Conservation (phyloP, 2,113 vertebrate species). For the Zapornia atra region DNA sequence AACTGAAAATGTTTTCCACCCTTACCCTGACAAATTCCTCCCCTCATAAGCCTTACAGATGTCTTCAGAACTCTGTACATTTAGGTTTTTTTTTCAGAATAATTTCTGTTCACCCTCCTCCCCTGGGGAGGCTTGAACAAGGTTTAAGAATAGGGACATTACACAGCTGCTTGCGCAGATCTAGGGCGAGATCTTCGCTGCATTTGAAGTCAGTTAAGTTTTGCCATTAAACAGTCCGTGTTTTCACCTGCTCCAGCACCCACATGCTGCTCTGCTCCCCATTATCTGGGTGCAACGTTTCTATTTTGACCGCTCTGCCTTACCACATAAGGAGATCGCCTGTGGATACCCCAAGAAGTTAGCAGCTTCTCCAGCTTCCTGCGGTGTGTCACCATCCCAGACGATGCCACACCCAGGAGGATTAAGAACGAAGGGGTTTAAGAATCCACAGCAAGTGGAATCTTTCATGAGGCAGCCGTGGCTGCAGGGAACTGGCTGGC, state of each 20-base stretch:
- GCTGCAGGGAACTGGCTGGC: background rate
- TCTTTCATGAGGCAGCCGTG: background rate
- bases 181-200: background rate
- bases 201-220: background rate
- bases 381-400: background rate
- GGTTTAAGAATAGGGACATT: background rate
- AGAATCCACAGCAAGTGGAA: background rate
- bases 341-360: background rate
- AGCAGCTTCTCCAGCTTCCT: background rate
- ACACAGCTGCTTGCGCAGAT: background rate
- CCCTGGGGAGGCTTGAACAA: background rate
- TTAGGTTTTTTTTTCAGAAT: background rate
- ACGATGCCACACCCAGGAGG: background rate
- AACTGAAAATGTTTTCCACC: background rate
- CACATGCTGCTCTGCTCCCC: background rate
- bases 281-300: background rate
- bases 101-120: background rate
- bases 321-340: background rate
- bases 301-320: background rate
- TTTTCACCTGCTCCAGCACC: background rate
- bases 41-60: background rate
- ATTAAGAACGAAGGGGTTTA: background rate
- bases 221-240: background rate
- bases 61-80: background rate
- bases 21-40: background rate